A percentile compares a stretch with the other conserved stretches of the same genome.
Evolutionary conservation across 2,888 invertebrate species (phyloP).

Genomic region (Silvanus unidentatus): DNA sequence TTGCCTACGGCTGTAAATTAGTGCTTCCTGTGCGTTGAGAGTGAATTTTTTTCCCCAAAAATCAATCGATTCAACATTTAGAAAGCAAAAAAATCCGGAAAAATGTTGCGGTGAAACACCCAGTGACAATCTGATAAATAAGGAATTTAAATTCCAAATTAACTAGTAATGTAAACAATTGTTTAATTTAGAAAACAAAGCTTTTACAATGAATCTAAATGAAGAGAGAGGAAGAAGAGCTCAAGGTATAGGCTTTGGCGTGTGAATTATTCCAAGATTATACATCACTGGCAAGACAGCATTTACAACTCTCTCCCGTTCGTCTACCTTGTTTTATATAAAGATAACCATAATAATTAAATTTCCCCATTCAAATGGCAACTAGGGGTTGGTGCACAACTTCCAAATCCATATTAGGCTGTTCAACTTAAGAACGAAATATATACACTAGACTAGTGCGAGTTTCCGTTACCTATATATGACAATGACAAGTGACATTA

Average conservation of each 20-base stretch:
- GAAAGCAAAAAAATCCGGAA: neutral
- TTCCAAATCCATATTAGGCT: slow-evolving; percentile 29
- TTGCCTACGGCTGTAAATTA: too few species aligned
- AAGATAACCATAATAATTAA: slow-evolving; percentile 47
- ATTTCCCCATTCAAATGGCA: slow-evolving; percentile 32
- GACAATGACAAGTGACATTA: too few species aligned
- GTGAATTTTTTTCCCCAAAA: too few species aligned
- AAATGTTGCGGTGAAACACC: slow-evolving; percentile 9
- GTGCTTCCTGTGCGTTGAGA: too few species aligned
- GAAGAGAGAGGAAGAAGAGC: slow-evolving; percentile 32
- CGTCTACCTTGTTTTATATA: slow-evolving; percentile 43
- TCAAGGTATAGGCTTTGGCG: slow-evolving; percentile 20
- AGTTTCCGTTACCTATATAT: slow-evolving; percentile 31
- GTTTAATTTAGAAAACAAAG: slow-evolving; percentile 45
- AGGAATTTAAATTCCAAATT: slow-evolving; percentile 47
- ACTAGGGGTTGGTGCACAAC: neutral
- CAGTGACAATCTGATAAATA: slow-evolving; percentile 39
- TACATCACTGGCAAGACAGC: slow-evolving; percentile 39
- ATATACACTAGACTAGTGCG: slow-evolving; percentile 2
- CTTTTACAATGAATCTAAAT: slow-evolving; percentile 41
- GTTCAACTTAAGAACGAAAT: slow-evolving; percentile 7
- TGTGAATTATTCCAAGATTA: slow-evolving; percentile 44
- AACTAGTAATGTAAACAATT: slow-evolving; percentile 48
- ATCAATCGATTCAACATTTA: too few species aligned
- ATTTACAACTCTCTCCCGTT: slow-evolving; percentile 33